phyloP scores from a whole-genome alignment of 2,888 invertebrate genomes.

The Nomada fabriciana region DNA sequence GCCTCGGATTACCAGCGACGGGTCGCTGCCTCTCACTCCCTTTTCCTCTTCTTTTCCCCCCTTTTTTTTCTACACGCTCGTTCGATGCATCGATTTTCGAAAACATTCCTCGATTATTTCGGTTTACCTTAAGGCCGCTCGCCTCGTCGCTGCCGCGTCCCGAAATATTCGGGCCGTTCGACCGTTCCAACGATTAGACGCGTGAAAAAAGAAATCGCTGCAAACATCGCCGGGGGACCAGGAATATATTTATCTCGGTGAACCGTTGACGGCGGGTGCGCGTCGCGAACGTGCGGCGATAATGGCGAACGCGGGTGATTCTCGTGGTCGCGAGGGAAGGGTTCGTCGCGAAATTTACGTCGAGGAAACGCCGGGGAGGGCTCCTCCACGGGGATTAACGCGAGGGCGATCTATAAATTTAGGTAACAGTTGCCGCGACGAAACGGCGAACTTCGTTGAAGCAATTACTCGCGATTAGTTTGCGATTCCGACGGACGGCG shows the following conservation, averaged over 20 bases:
- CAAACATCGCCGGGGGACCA: not conserved
- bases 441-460: not conserved
- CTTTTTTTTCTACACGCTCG: conserved; percentile 14
- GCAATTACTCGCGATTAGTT: conserved; percentile 40
- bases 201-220: not conserved
- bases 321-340: not conserved
- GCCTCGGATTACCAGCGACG: conserved; percentile 83
- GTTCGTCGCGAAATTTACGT: not conserved
- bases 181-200: not conserved
- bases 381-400: not conserved
- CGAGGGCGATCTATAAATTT: conserved; percentile 23
- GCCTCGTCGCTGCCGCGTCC: not conserved
- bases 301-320: conserved; percentile 5
- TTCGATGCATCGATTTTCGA: conserved; percentile 27
- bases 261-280: not conserved
- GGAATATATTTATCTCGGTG: not conserved
- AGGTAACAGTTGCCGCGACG: not conserved
- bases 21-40: conserved; percentile 68
- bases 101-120: conserved; percentile 8
- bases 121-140: no score
- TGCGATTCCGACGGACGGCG: conserved; percentile 11
- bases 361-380: not conserved
- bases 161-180: not conserved
- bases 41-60: conserved; percentile 13
- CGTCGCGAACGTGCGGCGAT: not conserved